phyloP scores from a whole-genome alignment of 2,888 invertebrate genomes.

The Erebia epiphron region DNA sequence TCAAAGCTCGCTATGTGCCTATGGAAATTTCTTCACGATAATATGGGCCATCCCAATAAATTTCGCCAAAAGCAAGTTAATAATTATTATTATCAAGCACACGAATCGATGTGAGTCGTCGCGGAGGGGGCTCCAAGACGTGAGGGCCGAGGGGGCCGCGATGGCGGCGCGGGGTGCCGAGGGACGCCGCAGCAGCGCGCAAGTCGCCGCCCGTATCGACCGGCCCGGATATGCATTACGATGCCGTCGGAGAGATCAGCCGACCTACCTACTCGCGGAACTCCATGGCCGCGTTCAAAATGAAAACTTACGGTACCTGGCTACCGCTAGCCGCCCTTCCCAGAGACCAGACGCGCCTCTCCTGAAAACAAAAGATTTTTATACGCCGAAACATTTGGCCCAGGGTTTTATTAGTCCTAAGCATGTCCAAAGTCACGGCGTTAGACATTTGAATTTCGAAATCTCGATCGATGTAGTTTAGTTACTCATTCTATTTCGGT shows the following conservation, averaged over 20 bases:
- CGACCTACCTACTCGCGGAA: slow-evolving; percentile 65
- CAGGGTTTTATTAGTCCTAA: too few species aligned
- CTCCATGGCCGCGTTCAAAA: slow-evolving; percentile 51
- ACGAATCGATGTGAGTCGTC: slow-evolving; percentile 73
- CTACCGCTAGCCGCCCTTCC: slow-evolving; percentile 36
- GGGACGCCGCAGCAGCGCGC: slow-evolving; percentile 70
- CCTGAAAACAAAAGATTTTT: too few species aligned
- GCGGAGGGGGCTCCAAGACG: slow-evolving; percentile 55
- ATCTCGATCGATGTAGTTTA: too few species aligned
- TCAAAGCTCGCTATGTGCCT: not conserved
- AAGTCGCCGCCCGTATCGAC: slow-evolving; percentile 79
- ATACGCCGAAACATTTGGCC: too few species aligned
- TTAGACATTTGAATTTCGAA: too few species aligned
- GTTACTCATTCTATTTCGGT: too few species aligned
- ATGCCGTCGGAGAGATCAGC: slow-evolving; percentile 69
- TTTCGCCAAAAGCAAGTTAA: slow-evolving; percentile 46
- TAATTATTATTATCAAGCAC: slow-evolving; percentile 71
- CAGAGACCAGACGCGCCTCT: slow-evolving; percentile 34
- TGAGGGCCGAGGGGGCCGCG: slow-evolving; percentile 50
- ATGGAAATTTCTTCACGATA: not conserved
- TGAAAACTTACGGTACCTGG: slow-evolving; percentile 42
- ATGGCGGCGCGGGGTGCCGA: slow-evolving; percentile 55
- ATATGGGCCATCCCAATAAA: not conserved
- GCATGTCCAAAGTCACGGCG: too few species aligned
- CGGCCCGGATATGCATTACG: slow-evolving; percentile 79